These are phyloP conservation scores for Paguma larvata DNA, from an alignment of 2,797 vertebrate genomes.

Conservation along the genomic window DNA sequence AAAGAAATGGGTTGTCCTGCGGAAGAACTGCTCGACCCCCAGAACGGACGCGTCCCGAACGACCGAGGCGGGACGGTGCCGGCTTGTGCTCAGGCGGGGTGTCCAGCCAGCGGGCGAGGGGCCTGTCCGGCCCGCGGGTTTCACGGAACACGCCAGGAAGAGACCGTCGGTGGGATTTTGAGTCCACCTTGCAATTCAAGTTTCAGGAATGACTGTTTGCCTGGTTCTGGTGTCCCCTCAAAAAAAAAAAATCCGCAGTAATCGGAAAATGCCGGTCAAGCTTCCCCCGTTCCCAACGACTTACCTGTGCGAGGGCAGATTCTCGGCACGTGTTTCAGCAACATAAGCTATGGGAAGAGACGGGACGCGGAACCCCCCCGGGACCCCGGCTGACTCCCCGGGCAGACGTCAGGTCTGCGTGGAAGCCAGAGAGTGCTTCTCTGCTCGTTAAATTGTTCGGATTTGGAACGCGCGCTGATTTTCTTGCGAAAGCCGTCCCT, in stretches of 20 bases:
- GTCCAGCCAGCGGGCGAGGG: neutral
- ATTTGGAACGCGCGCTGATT: neutral
- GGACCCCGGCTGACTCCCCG: neutral
- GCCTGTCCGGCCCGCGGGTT: neutral
- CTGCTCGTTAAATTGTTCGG: neutral
- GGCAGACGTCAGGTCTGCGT: neutral
- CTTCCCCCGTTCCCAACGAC: neutral
- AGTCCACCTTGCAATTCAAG: neutral
- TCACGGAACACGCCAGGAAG: neutral
- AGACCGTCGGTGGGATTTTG: neutral
- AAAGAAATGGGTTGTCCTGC: neutral
- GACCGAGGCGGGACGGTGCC: accelerated
- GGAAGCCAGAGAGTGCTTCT: neutral
- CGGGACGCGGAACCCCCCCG: accelerated
- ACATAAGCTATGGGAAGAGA: neutral
- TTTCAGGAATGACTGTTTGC: neutral
- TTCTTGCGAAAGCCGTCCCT: neutral
- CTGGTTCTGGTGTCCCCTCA: neutral
- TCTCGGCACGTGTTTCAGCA: neutral
- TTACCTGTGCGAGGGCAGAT: neutral
- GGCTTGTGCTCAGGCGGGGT: neutral
- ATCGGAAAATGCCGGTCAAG: neutral
- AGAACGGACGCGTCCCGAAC: neutral
- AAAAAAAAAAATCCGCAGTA: neutral
- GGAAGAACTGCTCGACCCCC: neutral